phyloP scores from a whole-genome alignment of 1,140 invertebrate species.

The Xylocopa sonorina region DNA sequence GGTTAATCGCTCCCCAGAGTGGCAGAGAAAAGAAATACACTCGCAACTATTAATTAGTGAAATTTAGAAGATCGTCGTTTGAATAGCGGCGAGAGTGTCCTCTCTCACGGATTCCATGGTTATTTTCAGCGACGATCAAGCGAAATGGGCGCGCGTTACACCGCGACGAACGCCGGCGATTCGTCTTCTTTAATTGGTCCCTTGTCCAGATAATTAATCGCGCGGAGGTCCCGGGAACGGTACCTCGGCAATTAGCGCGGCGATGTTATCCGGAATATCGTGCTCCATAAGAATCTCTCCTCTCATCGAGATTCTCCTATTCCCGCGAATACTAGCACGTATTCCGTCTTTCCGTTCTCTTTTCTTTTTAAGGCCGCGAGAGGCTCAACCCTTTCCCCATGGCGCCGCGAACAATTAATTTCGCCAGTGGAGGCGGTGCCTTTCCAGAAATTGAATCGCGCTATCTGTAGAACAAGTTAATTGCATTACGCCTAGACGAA shows the following conservation, averaged over 20 bases:
- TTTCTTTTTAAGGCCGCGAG: too few species aligned
- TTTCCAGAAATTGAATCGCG: slow-evolving; percentile 71
- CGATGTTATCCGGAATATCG: slow-evolving; percentile 49
- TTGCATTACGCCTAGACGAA: slow-evolving; percentile 68
- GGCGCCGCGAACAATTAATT: slow-evolving; percentile 57
- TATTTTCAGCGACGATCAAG: background rate
- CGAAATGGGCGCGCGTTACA: background rate
- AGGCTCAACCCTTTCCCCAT: background rate
- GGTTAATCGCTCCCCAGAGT: too few species aligned
- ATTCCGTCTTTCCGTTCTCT: slow-evolving; percentile 6
- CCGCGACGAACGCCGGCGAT: slow-evolving; percentile 49
- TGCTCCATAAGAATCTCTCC: slow-evolving; percentile 28
- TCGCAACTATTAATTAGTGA: background rate
- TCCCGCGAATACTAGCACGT: background rate
- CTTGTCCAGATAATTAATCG: slow-evolving; percentile 69
- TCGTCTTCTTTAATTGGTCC: slow-evolving; percentile 69
- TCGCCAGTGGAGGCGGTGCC: slow-evolving; percentile 47
- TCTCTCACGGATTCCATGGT: too few species aligned
- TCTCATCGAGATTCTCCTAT: background rate
- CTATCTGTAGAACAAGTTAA: slow-evolving; percentile 67
- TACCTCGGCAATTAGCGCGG: slow-evolving; percentile 58
- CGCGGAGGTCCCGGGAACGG: slow-evolving; percentile 23
- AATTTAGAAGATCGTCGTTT: background rate
- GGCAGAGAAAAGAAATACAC: too few species aligned
- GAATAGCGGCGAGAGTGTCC: too few species aligned